Evolutionary conservation across 2,888 invertebrate species (phyloP).

Genomic region (Catonia carolina): DNA sequence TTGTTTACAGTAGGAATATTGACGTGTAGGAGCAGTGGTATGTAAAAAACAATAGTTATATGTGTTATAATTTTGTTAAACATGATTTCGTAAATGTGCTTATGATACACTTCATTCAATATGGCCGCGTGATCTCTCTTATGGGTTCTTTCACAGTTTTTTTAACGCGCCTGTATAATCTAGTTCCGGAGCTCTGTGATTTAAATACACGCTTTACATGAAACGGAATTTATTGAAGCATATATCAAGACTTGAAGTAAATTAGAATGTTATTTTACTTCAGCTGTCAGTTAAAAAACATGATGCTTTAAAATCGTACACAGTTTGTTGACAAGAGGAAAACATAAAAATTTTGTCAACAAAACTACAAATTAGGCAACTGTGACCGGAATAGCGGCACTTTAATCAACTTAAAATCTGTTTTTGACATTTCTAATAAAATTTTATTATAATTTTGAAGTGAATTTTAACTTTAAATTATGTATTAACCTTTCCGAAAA

Average conservation of each 20-base stretch:
- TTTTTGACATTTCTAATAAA: no score
- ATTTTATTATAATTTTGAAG: no score
- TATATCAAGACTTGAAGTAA: background rate
- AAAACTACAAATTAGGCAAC: no score
- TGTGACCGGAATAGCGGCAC: no score
- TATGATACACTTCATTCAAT: conserved; percentile 24
- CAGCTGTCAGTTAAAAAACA: conserved; percentile 22
- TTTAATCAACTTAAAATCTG: no score
- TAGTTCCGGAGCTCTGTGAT: background rate
- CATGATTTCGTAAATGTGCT: conserved; percentile 24
- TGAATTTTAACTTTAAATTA: no score
- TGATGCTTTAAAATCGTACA: conserved; percentile 6
- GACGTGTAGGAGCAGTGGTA: conserved; percentile 28
- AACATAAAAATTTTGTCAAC: background rate
- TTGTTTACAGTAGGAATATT: conserved; percentile 51
- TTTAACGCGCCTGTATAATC: conserved; percentile 3
- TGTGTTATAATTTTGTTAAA: conserved; percentile 13
- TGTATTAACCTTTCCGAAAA: no score
- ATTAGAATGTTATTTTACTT: background rate
- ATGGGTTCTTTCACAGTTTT: background rate
- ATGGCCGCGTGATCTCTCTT: conserved; percentile 22
- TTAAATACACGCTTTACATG: background rate
- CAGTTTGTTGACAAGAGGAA: conserved; percentile 6
- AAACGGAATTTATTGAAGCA: background rate
- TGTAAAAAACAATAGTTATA: background rate